Evolutionary conservation across 2,888 invertebrate genomes (phyloP), one percentile per base, ranked within the genome.

Genomic region (Stenotaenia linearis): DNA sequence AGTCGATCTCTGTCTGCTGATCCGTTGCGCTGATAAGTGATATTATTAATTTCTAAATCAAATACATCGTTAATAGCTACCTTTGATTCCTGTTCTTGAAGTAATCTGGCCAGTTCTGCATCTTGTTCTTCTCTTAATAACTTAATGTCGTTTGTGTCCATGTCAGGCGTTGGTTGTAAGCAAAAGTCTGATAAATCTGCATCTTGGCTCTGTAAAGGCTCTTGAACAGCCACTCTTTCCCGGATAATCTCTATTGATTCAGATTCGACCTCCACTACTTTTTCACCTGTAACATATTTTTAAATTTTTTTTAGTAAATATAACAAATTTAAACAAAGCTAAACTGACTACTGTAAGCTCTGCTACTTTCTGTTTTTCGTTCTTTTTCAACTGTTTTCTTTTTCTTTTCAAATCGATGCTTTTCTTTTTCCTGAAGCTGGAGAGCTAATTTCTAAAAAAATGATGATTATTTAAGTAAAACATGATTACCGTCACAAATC

Each of bases 51-150:
- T n/a, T n/a, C n/a, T n/a, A n/a, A n/a, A n/a, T n/a, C n/a, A n/a
- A n/a, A n/a, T n/a, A n/a, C n/a, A n/a, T n/a, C n/a, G n/a, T n/a
- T n/a, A n/a, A n/a, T n/a, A n/a, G n/a, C n/a, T 23, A 86, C 85
- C 84, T 90, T 89, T 81, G 90, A 89, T 86, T 93, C 93, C 85
- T 93, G 91, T 83, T 92, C 91, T 87, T 94, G 94, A 35, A 94
- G 86, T 81, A 91, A 89, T 81, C 90, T 88, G 0, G 94, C 94
- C 74, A 94, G 85, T 86, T 92, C 90, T 85, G 92, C 92, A 87
- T 92, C 92, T 82, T 90, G 90, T 84, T 91, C 90, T 85, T 93
- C 92, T 85, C 93, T 93, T 77, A 91, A 86, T 83, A 89, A 89
- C 82, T 88, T 87, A 83, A 89, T 88, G 81, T 91, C 89, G 83